These are phyloP conservation scores for Uria aalge DNA, from an alignment of 2,113 vertebrate species.

Conservation along the genomic window DNA sequence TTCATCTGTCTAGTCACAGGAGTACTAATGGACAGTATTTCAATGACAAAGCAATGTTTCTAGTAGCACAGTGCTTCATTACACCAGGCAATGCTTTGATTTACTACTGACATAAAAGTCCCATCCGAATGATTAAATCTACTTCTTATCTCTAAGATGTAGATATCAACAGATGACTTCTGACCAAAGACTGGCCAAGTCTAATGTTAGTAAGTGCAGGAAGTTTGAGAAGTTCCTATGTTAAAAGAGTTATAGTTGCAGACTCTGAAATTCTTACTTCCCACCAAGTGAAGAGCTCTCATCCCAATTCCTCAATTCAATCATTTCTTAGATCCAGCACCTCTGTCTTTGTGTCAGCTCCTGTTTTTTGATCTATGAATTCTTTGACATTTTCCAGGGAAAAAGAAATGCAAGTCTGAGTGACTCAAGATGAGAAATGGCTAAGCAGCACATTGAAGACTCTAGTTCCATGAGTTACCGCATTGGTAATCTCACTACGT, in stretches of 20 bases:
- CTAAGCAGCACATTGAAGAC: not conserved
- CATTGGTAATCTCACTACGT: not conserved
- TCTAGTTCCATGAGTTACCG: not conserved
- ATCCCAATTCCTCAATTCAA: not conserved
- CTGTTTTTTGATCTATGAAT: conserved; percentile 25
- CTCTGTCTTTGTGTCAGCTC: not conserved
- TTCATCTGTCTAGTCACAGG: not conserved
- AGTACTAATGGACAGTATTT: not conserved
- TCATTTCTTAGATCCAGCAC: conserved; percentile 1
- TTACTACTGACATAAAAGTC: not conserved
- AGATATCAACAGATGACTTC: not conserved
- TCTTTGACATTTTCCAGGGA: conserved; percentile 6
- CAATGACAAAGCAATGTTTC: not conserved
- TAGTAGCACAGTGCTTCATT: not conserved
- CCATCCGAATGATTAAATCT: not conserved
- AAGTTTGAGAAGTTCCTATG: not conserved
- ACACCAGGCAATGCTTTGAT: not conserved
- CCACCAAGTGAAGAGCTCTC: not conserved
- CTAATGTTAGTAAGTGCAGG: not conserved
- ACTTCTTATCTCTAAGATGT: not conserved
- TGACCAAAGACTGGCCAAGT: not conserved
- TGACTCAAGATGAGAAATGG: not conserved
- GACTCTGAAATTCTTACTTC: not conserved
- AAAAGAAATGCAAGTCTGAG: not conserved
- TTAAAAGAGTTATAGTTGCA: not conserved